Base-by-base conservation (phyloP, 2,888 invertebrate genomes). In the Callosobruchus maculatus region DNA sequence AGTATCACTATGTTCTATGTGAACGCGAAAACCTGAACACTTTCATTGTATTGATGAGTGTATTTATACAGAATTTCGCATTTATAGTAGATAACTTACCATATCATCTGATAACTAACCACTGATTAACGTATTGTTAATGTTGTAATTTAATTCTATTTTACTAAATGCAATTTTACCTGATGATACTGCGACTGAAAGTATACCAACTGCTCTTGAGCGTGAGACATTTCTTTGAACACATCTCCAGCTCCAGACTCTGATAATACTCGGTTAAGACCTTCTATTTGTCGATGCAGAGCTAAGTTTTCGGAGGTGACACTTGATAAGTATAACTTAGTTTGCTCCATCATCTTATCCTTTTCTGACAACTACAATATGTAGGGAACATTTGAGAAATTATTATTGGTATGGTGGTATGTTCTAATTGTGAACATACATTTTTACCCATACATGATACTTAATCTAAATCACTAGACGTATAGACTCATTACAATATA, bases 181-280 rank as follows among this genome's bases (percentile, higher is more conserved):
- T 83, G 80, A 76, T 80, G 80, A 73, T 81, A 81, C 73, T 83
- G 81, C 18, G 80, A 75, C 73, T 84, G 83, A 20, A 82, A 78
- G 22, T 78, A 76, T 0, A 79, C 72, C n/a, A 85, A 72, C 74
- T 84, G 83, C 73, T 84, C 84, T 75, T 85, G 83, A 22, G 80
- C 80, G n/a, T 77, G 77, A 3, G 81, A 77, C 31, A 85, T 78
- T 77, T 85, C 83, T 71, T 80, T 83, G 20, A 83, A 77, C 7
- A 85, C 78, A 67, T 85, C 85, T 20, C 84, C 84, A n/a, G 82
- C 79, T 13, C 85, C 85, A 21, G 81, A 80, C 70, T 84, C 82
- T 20, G 78, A 76, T 13, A 85, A 71, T 9, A 84, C 77, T 69
- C 82, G 81, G 70, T 82, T 82, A 71, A 86, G 75, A 21, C 82